Evolutionary conservation across 2,888 invertebrate species (phyloP).

Genomic region (Diloba caeruleocephala): DNA sequence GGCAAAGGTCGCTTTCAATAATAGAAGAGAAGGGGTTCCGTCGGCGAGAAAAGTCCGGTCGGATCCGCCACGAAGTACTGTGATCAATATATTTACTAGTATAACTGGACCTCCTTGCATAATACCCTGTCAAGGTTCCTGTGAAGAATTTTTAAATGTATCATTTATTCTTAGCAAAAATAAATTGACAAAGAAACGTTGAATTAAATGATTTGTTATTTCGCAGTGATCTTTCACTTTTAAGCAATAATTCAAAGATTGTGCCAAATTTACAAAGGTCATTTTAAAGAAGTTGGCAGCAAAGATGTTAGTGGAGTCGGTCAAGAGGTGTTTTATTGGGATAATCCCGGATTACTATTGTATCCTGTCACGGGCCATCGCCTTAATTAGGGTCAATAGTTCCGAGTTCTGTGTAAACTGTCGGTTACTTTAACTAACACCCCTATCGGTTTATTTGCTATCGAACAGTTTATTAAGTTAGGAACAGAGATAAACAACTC

Average conservation of each 20-base stretch:
- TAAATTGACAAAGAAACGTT: background rate
- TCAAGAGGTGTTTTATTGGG: conserved; percentile 86
- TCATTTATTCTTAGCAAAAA: background rate
- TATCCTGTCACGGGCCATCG: conserved; percentile 80
- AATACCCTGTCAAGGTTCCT: conserved; percentile 7
- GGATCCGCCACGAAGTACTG: conserved; percentile 55
- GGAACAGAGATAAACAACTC: conserved; percentile 44
- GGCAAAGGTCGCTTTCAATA: conserved; percentile 64
- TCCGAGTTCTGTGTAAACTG: conserved; percentile 62
- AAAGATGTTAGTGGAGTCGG: conserved; percentile 64
- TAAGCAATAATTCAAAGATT: background rate
- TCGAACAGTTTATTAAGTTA: conserved; percentile 52
- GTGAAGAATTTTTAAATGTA: background rate
- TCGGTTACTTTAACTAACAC: conserved; percentile 68
- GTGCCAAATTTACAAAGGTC: conserved; percentile 35
- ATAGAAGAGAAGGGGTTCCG: conserved; percentile 61
- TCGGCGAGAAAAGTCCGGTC: conserved; percentile 63
- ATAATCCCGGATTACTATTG: conserved; percentile 84
- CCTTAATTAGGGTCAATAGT: conserved; percentile 86
- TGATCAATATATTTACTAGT: conserved; percentile 55
- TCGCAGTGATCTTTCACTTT: background rate
- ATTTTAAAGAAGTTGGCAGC: conserved; percentile 38
- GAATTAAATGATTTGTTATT: conserved; percentile 4
- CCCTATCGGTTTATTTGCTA: conserved; percentile 61
- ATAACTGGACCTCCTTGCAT: conserved; percentile 49